These are phyloP conservation scores for Brachycybe producta DNA, from an alignment of 2,888 invertebrate species.

Conservation along the genomic window DNA sequence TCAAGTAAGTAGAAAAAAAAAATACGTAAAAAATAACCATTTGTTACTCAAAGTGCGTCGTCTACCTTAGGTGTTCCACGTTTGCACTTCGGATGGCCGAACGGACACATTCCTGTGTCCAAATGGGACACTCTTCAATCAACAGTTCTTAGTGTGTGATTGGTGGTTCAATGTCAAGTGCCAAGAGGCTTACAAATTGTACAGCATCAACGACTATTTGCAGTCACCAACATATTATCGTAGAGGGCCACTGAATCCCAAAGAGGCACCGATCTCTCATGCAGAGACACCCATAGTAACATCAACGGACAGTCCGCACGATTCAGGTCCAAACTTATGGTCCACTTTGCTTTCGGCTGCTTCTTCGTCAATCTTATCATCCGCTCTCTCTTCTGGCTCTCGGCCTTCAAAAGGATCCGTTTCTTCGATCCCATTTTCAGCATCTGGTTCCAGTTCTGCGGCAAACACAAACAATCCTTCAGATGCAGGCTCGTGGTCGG, in stretches of 20 bases:
- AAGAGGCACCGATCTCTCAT: neutral
- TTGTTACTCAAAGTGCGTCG: neutral
- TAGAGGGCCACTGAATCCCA: conserved; percentile 1
- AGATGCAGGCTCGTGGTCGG: no score
- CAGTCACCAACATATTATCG: neutral
- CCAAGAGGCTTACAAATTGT: neutral
- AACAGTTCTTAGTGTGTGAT: conserved; percentile 20
- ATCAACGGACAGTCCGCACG: no score
- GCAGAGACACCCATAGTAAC: no score
- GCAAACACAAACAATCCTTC: no score
- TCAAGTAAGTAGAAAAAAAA: conserved; percentile 11
- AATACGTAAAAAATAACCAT: neutral
- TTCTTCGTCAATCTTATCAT: no score
- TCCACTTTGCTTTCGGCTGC: no score
- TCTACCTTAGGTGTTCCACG: conserved; percentile 7
- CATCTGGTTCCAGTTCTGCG: no score
- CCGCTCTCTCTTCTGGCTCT: no score
- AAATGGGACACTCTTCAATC: conserved; percentile 14
- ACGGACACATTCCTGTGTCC: conserved; percentile 10
- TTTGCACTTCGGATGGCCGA: conserved; percentile 9
- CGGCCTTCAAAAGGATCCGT: no score
- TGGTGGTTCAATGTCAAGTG: conserved; percentile 21
- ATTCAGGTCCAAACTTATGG: no score
- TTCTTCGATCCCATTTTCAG: no score
- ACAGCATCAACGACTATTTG: conserved; percentile 6